Percentiles rank a stretch among this genome's conserved stretches.
phyloP scores from a whole-genome alignment of 1,140 invertebrate species.

The Drosophila novamexicana region DNA sequence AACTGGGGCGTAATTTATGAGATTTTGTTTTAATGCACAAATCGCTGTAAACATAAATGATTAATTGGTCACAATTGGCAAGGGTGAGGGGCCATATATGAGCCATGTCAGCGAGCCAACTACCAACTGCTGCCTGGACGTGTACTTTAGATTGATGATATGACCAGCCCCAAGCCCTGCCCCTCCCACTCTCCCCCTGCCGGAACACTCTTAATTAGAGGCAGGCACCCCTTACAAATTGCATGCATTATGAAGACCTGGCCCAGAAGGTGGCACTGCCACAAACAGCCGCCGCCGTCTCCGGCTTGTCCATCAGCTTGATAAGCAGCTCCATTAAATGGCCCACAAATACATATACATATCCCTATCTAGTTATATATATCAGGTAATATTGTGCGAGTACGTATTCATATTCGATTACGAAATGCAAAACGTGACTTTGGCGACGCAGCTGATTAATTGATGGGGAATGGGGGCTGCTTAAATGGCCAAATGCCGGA shows the following conservation, averaged over 20 bases:
- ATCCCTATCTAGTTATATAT: background rate
- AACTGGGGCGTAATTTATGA: slow-evolving; percentile 63
- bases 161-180: background rate
- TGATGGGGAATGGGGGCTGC: slow-evolving; percentile 17
- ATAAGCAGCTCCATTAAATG: slow-evolving; percentile 70
- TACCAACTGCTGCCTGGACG: slow-evolving; percentile 2
- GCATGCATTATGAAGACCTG: slow-evolving; percentile 50
- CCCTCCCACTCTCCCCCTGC: background rate
- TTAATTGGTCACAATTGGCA: slow-evolving; percentile 60
- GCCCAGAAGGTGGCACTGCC: slow-evolving; percentile 8
- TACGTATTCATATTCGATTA: slow-evolving; percentile 42
- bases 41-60: slow-evolving; percentile 58
- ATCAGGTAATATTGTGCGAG: slow-evolving; percentile 28
- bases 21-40: slow-evolving; percentile 53
- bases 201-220: slow-evolving; percentile 65
- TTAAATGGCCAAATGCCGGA: slow-evolving; percentile 45
- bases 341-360: slow-evolving; percentile 16
- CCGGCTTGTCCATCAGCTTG: slow-evolving; percentile 66
- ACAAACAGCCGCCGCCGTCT: slow-evolving; percentile 21
- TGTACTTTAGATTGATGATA: slow-evolving; percentile 66
- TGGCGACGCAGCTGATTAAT: slow-evolving; percentile 65
- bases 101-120: slow-evolving; percentile 8
- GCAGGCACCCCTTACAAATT: slow-evolving; percentile 50
- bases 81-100: slow-evolving; percentile 13
- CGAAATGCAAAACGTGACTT: slow-evolving; percentile 75